A percentile compares a stretch with the other conserved stretches of the same genome.
phyloP scores from a whole-genome alignment of 2,888 invertebrate species.

The Pycnomerus fuliginosus region DNA sequence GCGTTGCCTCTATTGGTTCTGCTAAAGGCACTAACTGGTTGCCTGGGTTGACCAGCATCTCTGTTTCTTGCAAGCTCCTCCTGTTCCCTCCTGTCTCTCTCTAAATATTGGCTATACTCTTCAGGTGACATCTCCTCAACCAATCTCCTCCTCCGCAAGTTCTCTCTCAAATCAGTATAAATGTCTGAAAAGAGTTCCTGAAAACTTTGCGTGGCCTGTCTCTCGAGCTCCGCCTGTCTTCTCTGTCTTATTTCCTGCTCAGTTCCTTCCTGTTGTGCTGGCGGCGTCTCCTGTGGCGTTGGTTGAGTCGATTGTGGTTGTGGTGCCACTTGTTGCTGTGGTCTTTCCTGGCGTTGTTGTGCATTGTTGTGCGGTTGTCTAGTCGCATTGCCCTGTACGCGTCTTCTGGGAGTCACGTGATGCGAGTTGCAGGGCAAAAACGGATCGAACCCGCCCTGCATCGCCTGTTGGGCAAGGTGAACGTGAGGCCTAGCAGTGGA shows the following conservation, averaged over 20 bases:
- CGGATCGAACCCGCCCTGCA: constrained; percentile 62
- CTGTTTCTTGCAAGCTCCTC: background rate
- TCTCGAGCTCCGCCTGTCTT: constrained; percentile 6
- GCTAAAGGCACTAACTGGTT: too few species aligned
- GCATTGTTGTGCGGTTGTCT: too few species aligned
- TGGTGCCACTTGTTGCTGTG: too few species aligned
- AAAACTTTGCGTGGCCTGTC: constrained; percentile 5
- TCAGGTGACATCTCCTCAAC: too few species aligned
- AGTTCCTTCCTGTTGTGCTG: constrained; percentile 1
- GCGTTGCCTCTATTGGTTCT: too few species aligned
- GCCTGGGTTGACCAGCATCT: constrained; percentile 1
- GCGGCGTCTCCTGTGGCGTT: too few species aligned
- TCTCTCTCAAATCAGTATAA: too few species aligned
- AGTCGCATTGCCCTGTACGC: too few species aligned
- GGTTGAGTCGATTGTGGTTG: too few species aligned
- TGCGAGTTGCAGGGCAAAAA: constrained; percentile 73
- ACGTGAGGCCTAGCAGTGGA: constrained; percentile 70
- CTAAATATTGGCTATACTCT: background rate
- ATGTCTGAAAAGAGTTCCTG: constrained; percentile 8
- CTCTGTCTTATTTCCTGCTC: too few species aligned
- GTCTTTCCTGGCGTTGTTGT: too few species aligned
- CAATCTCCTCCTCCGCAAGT: too few species aligned
- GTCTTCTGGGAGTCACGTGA: constrained; percentile 55
- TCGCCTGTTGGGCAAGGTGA: constrained; percentile 60
- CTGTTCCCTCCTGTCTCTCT: background rate